These are phyloP conservation scores for Scolopax rusticola DNA, from an alignment of 2,797 vertebrate species.

Conservation along the genomic window DNA sequence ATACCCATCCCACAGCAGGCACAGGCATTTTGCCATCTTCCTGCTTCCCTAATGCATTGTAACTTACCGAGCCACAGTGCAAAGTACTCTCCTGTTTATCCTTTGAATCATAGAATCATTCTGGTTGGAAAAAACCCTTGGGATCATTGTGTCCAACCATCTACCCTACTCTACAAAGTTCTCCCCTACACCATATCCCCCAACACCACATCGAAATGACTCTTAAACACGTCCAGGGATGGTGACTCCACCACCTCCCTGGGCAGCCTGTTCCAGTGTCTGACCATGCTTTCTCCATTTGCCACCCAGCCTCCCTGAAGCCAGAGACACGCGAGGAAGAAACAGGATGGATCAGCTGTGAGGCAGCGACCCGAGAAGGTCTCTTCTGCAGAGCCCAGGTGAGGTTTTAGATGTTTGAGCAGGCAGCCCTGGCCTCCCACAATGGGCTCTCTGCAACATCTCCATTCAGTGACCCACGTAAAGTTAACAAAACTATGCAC, in stretches of 20 bases:
- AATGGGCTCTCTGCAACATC: neutral
- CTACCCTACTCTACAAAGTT: too few relatives aligned
- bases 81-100: neutral
- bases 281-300: neutral
- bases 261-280: too few relatives aligned
- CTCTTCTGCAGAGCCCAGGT: neutral
- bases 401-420: neutral
- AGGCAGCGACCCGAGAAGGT: accelerated
- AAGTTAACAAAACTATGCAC: neutral
- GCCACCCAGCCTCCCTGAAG: neutral
- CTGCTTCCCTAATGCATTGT: accelerated
- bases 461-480: neutral
- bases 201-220: too few relatives aligned
- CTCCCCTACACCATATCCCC: too few relatives aligned
- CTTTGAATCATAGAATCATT: neutral
- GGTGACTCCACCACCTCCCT: too few relatives aligned
- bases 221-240: too few relatives aligned
- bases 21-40: neutral
- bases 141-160: too few relatives aligned
- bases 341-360: neutral
- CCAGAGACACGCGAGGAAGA: neutral
- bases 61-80: neutral
- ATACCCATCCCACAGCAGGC: neutral
- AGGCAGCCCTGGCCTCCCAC: neutral
- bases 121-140: too few relatives aligned